phyloP scores from a whole-genome alignment of 1,140 invertebrate species.

The Bemisia tabaci region DNA sequence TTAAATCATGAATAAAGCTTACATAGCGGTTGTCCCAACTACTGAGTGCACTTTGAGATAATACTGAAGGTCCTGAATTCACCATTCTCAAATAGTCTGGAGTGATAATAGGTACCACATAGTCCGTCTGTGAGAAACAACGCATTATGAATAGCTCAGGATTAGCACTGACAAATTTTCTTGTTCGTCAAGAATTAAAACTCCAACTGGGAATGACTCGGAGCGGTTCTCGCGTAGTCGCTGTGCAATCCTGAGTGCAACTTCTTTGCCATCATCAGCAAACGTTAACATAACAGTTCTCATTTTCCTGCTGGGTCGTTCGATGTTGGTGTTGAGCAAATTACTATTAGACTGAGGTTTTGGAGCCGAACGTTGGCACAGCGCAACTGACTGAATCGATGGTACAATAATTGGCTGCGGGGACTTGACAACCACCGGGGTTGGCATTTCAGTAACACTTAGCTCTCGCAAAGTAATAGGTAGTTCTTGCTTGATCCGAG shows the following conservation, averaged over 20 bases:
- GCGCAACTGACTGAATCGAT: background rate
- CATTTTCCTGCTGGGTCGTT: background rate
- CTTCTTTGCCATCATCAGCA: background rate
- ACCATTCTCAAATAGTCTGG: background rate
- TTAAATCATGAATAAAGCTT: background rate
- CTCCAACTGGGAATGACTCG: background rate
- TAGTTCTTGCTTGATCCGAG: background rate
- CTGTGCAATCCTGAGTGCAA: background rate
- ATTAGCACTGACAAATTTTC: background rate
- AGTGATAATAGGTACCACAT: background rate
- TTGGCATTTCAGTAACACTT: background rate
- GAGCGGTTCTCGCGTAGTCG: background rate
- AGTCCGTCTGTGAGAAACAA: background rate
- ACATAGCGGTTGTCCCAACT: background rate
- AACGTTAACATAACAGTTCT: background rate
- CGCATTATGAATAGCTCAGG: background rate
- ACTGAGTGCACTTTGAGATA: background rate
- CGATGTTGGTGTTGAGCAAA: background rate
- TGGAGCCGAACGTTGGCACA: background rate
- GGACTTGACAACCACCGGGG: background rate
- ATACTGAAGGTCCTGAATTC: background rate
- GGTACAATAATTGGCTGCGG: background rate
- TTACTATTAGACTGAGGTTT: background rate
- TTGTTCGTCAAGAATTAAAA: background rate
- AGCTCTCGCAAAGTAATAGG: background rate